Evolutionary conservation across 2,888 invertebrate genomes (phyloP).

Genomic region (Pollenia amentaria): DNA sequence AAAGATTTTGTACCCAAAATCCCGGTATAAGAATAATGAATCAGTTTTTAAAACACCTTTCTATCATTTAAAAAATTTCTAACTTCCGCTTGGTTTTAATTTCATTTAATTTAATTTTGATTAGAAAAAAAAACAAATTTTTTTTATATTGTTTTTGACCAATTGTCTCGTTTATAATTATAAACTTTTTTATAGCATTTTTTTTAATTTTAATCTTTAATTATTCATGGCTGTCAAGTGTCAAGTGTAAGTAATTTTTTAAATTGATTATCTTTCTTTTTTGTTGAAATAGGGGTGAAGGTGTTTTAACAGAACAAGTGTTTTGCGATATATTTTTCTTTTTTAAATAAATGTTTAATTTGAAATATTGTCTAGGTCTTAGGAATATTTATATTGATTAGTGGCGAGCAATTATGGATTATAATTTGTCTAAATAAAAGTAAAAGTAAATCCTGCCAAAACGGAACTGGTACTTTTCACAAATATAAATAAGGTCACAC

Average conservation of each 20-base stretch:
- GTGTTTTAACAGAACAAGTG: not conserved
- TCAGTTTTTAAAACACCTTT: too few species aligned
- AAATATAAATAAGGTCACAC: too few species aligned
- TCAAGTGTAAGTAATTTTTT: slow-evolving; percentile 42
- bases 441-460: too few species aligned
- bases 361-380: slow-evolving; percentile 3
- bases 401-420: not conserved
- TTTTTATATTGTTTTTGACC: not conserved
- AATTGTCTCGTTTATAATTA: not conserved
- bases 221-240: slow-evolving; percentile 56
- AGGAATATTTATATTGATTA: slow-evolving; percentile 3
- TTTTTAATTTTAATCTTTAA: slow-evolving; percentile 9
- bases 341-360: slow-evolving; percentile 10
- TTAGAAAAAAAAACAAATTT: not conserved
- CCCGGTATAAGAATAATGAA: too few species aligned
- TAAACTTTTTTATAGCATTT: not conserved
- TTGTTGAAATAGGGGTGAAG: not conserved
- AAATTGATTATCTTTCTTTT: slow-evolving; percentile 14
- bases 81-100: slow-evolving; percentile 19
- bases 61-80: not conserved
- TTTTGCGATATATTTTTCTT: not conserved
- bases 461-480: too few species aligned
- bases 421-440: too few species aligned
- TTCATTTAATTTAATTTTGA: not conserved
- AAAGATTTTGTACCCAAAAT: too few species aligned